Percentiles rank a stretch among this genome's conserved stretches.
These are phyloP conservation scores for Cyphomyrus discorhynchus DNA, from an alignment of 2,113 vertebrate species.

Conservation along the genomic window DNA sequence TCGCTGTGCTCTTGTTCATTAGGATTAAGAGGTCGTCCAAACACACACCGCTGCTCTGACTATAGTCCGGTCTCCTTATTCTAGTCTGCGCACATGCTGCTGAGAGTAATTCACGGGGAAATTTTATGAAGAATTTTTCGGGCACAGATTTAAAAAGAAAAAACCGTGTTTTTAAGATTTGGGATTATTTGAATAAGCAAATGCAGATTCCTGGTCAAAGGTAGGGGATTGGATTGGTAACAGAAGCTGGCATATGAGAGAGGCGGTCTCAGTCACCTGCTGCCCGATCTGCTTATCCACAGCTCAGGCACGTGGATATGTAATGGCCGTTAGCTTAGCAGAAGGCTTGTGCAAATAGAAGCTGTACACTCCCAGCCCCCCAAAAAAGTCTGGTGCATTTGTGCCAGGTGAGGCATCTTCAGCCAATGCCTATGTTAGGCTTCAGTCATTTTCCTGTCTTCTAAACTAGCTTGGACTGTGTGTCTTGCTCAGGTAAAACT, in stretches of 20 bases:
- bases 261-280: not conserved
- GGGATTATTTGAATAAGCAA: not conserved
- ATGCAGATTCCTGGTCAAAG: not conserved
- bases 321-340: not conserved
- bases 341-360: not conserved
- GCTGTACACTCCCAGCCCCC: not conserved
- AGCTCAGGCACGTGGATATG: not conserved
- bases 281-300: not conserved
- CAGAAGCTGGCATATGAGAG: not conserved
- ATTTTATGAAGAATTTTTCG: not conserved
- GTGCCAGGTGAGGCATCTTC: not conserved
- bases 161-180: not conserved
- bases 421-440: not conserved
- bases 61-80: not conserved
- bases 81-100: not conserved
- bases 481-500: not conserved
- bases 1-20: conserved; percentile 9
- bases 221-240: not conserved
- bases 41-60: not conserved
- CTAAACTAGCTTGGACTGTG: not conserved
- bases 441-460: not conserved
- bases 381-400: not conserved
- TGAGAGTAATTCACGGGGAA: not conserved
- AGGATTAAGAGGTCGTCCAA: conserved; percentile 20
- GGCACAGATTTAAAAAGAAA: not conserved